Conservation (phyloP, 1,140 invertebrate genomes). For the Anastrepha ludens region DNA sequence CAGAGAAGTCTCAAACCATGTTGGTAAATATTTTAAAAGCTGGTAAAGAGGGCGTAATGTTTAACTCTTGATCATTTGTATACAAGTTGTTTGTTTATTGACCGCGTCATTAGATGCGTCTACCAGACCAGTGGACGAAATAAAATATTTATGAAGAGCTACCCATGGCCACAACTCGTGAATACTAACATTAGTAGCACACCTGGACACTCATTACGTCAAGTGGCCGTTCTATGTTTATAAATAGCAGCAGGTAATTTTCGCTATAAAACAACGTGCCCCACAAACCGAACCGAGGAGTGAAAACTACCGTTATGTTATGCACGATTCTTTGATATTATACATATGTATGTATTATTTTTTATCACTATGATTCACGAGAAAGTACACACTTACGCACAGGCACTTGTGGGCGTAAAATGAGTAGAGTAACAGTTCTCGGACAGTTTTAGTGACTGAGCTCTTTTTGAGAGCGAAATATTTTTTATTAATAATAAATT, state of each 20-base stretch:
- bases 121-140: not conserved
- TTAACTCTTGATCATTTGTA: not conserved
- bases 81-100: not conserved
- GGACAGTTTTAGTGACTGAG: too few species aligned
- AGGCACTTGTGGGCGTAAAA: too few species aligned
- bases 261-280: too few species aligned
- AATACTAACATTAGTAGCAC: not conserved
- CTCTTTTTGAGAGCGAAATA: too few species aligned
- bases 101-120: not conserved
- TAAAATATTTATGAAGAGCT: constrained; percentile 11
- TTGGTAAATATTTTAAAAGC: not conserved
- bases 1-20: not conserved
- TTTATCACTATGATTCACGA: too few species aligned
- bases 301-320: too few species aligned
- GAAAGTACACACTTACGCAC: too few species aligned
- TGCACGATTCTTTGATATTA: too few species aligned
- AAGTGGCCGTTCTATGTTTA: not conserved
- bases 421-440: too few species aligned
- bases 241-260: not conserved
- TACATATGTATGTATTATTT: too few species aligned
- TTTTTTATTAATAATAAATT: too few species aligned
- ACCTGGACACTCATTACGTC: not conserved
- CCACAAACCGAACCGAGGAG: too few species aligned
- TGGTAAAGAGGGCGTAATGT: not conserved
- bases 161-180: not conserved